A percentile compares a stretch with the other conserved stretches of the same genome.
Evolutionary conservation across 2,797 vertebrate genomes (phyloP).

Genomic region (Gymnodraco acuticeps): DNA sequence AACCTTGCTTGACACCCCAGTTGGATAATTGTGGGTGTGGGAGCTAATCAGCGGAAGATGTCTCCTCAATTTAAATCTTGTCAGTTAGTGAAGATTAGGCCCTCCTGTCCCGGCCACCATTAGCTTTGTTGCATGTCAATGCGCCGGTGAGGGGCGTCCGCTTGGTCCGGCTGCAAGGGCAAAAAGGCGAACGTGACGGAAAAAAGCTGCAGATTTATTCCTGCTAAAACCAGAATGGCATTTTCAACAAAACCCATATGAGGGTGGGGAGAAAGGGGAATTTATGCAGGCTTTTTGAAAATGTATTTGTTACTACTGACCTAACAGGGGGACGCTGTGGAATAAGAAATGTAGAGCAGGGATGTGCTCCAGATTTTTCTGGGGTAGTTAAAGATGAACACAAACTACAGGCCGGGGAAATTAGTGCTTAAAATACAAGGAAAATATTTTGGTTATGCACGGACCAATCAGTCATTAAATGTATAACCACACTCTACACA

Average conservation of each 20-base stretch:
- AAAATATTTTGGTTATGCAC: constrained; percentile 53
- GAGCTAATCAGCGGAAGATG: constrained; percentile 99
- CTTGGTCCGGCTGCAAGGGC: constrained; percentile 88
- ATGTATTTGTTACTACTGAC: constrained; percentile 80
- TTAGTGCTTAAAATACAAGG: constrained; percentile 40
- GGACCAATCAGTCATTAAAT: constrained; percentile 38
- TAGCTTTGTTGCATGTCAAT: constrained; percentile 99
- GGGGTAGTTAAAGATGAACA: constrained; percentile 50
- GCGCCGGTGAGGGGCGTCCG: constrained; percentile 91
- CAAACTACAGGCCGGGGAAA: constrained; percentile 46
- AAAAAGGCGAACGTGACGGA: constrained; percentile 82
- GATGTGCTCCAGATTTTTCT: constrained; percentile 72
- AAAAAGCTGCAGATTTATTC: constrained; percentile 75
- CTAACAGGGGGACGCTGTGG: constrained; percentile 69
- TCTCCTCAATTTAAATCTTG: constrained; percentile 99
- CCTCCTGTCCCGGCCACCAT: constrained; percentile 97
- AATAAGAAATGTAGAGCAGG: constrained; percentile 64
- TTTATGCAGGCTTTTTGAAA: constrained; percentile 80
- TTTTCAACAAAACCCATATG: constrained; percentile 67
- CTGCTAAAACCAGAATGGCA: constrained; percentile 72
- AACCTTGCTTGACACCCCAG: constrained; percentile 99
- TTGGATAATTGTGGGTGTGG: constrained; percentile 99
- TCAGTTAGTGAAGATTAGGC: constrained; percentile 99
- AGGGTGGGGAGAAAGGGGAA: constrained; percentile 52
- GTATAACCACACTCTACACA: constrained; percentile 23